phyloP scores from a whole-genome alignment of 2,888 invertebrate genomes.

The Agapetus fuscipes region DNA sequence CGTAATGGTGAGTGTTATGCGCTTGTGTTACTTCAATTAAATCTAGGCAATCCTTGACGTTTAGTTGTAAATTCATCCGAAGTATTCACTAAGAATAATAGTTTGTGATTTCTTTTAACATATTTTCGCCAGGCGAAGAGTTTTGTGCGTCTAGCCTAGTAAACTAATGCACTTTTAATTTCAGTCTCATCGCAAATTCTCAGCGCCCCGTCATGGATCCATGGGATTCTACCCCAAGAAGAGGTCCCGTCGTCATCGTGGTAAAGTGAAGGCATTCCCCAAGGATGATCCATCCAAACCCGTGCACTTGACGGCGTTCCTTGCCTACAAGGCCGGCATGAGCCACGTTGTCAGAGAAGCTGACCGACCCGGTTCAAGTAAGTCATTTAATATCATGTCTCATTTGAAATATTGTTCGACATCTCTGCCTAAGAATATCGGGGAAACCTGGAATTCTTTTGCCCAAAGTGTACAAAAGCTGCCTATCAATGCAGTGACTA shows the following conservation, averaged over 20 bases:
- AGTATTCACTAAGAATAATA: too few species aligned
- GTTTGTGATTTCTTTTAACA: too few species aligned
- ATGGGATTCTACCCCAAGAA: slow-evolving; percentile 99
- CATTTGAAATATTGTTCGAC: not conserved
- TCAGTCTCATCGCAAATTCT: slow-evolving; percentile 99
- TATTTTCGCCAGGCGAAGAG: too few species aligned
- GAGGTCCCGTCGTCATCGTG: slow-evolving; percentile 90
- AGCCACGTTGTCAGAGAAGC: slow-evolving; percentile 98
- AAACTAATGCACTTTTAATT: too few species aligned
- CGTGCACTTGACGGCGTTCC: slow-evolving; percentile 94
- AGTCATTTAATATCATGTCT: slow-evolving; percentile 37
- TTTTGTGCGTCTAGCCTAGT: too few species aligned
- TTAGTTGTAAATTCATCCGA: too few species aligned
- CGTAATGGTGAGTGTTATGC: too few species aligned
- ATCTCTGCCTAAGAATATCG: not conserved
- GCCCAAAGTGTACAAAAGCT: slow-evolving; percentile 12
- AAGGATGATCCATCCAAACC: slow-evolving; percentile 95
- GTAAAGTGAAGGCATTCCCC: slow-evolving; percentile 99
- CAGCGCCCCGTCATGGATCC: slow-evolving; percentile 98
- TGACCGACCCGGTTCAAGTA: slow-evolving; percentile 96
- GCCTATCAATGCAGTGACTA: slow-evolving; percentile 18
- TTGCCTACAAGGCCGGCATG: slow-evolving; percentile 99
- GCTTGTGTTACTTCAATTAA: too few species aligned
- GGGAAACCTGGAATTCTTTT: slow-evolving; percentile 9
- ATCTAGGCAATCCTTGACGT: too few species aligned